Evolutionary conservation across 2,113 vertebrate genomes (phyloP), one percentile per base, ranked within the genome.

Genomic region (Phylloscopus trochilus): DNA sequence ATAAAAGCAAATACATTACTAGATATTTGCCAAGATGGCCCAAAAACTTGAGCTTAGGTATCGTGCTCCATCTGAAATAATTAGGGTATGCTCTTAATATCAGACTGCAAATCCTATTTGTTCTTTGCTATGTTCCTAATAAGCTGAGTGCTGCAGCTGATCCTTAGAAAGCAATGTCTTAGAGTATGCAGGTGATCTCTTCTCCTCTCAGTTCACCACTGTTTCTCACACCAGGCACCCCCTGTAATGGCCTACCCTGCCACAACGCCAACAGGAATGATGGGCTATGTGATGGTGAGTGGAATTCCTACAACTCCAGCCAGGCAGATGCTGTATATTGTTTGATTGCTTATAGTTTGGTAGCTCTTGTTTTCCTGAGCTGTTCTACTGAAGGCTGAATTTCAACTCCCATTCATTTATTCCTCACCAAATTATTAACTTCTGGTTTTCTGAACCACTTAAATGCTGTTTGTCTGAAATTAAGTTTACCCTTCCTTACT

Each of bases 231-330:
- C 93, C 95, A 99, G 99, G 98, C 99, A 52, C 99, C 99, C 21
- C 99, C 99, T 46, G 98, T 99, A 89, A 98, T 99, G 99, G 99
- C 99, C 35, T 99, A 99, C 96, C 99, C 99, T 95, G 99, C 99
- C 95, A 99, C 99, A 53, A 99, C 99, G 41, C 99, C 99, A 18
- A 99, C 99, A 11, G 99, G 99, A 95, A 99, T 99, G 98, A 98
- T 99, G 98, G 98, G 98, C 97, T 99, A 99, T 39, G 97, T 98
- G 91, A 98, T 99, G 97, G 99, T 99, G 95, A 98, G 99, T 99
- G 96, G 20, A 49, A 37, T 49, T 83, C 44, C 51, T 76, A 11
- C 11, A 5, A 4, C 15, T 43, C 63, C 8, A 52, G 4, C 11
- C 41, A 49, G 7, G 6, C 55, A 14, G 23, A 26, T 52, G 21